phyloP scores from a whole-genome alignment of 2,888 invertebrate species.

The Thyatira batis region DNA sequence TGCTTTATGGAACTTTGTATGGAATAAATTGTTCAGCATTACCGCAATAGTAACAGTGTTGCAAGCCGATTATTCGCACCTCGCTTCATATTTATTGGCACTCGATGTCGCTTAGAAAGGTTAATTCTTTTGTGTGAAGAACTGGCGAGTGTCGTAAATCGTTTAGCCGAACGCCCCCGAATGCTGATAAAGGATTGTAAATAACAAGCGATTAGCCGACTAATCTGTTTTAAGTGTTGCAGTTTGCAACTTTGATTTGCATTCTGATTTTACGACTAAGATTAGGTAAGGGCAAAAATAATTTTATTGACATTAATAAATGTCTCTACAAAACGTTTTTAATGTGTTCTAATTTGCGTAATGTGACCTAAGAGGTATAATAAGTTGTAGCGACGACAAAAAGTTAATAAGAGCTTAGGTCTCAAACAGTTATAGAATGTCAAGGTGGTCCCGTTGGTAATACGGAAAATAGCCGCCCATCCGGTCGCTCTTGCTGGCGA shows the following conservation, averaged over 20 bases:
- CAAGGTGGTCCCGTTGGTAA: constrained; percentile 14
- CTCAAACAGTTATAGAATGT: constrained; percentile 14
- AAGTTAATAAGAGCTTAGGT: constrained; percentile 10
- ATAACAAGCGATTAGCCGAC: constrained; percentile 68
- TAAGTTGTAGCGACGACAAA: constrained; percentile 2
- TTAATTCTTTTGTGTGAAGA: constrained; percentile 70
- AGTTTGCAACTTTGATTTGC: constrained; percentile 63
- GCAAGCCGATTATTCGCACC: constrained; percentile 69
- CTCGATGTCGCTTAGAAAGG: constrained; percentile 74
- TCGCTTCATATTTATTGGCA: constrained; percentile 71
- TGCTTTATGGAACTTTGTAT: constrained; percentile 58
- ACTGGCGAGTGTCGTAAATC: constrained; percentile 68
- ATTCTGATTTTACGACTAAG: constrained; percentile 52
- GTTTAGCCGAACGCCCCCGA: constrained; percentile 56
- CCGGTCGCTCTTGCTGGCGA: constrained; percentile 25
- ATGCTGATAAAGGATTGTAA: constrained; percentile 76
- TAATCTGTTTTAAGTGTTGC: constrained; percentile 68
- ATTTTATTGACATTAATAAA: constrained; percentile 32
- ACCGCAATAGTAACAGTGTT: constrained; percentile 64
- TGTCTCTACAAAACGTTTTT: constrained; percentile 8
- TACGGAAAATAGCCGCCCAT: constrained; percentile 25
- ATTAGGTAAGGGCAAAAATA: constrained; percentile 48
- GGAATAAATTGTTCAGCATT: constrained; percentile 44
- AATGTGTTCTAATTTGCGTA: constrained; percentile 20
- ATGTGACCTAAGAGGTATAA: constrained; percentile 13